Conservation (phyloP, 2,888 invertebrate genomes). For the Phortica magna region DNA sequence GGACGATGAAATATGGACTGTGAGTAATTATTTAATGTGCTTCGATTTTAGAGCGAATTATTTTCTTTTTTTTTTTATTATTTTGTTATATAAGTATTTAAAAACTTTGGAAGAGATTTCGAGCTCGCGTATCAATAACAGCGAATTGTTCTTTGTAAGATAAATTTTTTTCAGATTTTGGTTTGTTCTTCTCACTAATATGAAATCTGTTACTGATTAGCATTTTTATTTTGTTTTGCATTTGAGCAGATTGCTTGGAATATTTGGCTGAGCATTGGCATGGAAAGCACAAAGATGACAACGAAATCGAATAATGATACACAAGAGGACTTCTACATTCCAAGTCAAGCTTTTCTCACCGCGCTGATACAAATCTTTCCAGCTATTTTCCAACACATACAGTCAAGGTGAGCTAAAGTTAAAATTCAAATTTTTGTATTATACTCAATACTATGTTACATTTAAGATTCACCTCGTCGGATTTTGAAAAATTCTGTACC, state of each 20-base stretch:
- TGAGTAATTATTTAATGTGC: slow-evolving; percentile 66
- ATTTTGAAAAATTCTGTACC: slow-evolving; percentile 88
- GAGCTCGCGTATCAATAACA: slow-evolving; percentile 24
- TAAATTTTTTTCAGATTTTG: slow-evolving; percentile 17
- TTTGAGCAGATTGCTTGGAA: slow-evolving; percentile 84
- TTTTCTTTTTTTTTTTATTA: slow-evolving; percentile 19
- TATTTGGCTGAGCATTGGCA: slow-evolving; percentile 93
- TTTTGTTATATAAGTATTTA: slow-evolving; percentile 36
- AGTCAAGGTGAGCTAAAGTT: slow-evolving; percentile 80
- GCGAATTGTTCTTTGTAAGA: slow-evolving; percentile 23
- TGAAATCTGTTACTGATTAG: background rate
- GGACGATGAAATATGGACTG: slow-evolving; percentile 85
- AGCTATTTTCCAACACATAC: slow-evolving; percentile 93
- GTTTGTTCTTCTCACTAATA: slow-evolving; percentile 15
- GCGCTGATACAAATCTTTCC: slow-evolving; percentile 97
- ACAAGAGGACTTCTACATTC: slow-evolving; percentile 86
- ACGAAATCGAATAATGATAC: slow-evolving; percentile 67
- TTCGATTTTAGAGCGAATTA: slow-evolving; percentile 1
- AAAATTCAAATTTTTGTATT: background rate
- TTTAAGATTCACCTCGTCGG: slow-evolving; percentile 78
- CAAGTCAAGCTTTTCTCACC: slow-evolving; percentile 95
- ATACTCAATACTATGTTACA: slow-evolving; percentile 1
- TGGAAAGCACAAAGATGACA: slow-evolving; percentile 83
- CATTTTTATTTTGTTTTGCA: background rate
- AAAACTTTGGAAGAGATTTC: slow-evolving; percentile 38